Conservation (phyloP, 2,888 invertebrate species). For the Dasysyrphus tricinctus region DNA sequence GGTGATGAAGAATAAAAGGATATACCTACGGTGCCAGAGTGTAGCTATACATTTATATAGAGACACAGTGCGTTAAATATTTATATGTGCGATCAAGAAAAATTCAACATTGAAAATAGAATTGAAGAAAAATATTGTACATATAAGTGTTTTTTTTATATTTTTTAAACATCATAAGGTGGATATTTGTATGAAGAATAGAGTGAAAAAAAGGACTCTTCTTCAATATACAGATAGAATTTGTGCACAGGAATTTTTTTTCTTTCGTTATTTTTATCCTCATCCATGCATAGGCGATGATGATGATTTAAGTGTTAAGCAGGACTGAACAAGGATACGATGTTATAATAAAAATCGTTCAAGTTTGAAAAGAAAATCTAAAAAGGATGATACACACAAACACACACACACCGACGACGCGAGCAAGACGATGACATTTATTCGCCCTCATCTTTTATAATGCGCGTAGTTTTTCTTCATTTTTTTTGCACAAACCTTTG, state of each 20-base stretch:
- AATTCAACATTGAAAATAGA: conserved; percentile 62
- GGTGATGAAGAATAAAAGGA: conserved; percentile 31
- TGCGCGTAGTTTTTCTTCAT: conserved; percentile 46
- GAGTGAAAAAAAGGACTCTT: conserved; percentile 46
- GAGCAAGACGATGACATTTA: conserved; percentile 7
- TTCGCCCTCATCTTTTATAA: conserved; percentile 48
- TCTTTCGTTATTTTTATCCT: conserved; percentile 8
- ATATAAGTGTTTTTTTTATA: conserved; percentile 49
- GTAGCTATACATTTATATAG: conserved; percentile 5
- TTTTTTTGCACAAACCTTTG: conserved; percentile 51
- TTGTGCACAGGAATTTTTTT: conserved; percentile 32
- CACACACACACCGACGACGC: not conserved
- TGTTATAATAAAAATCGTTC: conserved; percentile 52
- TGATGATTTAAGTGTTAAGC: conserved; percentile 49
- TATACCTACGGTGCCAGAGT: conserved; percentile 36
- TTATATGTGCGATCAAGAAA: conserved; percentile 71
- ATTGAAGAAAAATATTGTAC: conserved; percentile 65
- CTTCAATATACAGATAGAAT: conserved; percentile 31
- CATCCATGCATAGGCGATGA: conserved; percentile 61
- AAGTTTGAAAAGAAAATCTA: conserved; percentile 57
- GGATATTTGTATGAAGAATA: conserved; percentile 16
- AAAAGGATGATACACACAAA: conserved; percentile 29
- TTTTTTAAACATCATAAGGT: not conserved
- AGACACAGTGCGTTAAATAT: conserved; percentile 68
- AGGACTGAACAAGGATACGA: conserved; percentile 35